Evolutionary conservation across 2,888 invertebrate genomes (phyloP).

Genomic region (Anaspis maculata): DNA sequence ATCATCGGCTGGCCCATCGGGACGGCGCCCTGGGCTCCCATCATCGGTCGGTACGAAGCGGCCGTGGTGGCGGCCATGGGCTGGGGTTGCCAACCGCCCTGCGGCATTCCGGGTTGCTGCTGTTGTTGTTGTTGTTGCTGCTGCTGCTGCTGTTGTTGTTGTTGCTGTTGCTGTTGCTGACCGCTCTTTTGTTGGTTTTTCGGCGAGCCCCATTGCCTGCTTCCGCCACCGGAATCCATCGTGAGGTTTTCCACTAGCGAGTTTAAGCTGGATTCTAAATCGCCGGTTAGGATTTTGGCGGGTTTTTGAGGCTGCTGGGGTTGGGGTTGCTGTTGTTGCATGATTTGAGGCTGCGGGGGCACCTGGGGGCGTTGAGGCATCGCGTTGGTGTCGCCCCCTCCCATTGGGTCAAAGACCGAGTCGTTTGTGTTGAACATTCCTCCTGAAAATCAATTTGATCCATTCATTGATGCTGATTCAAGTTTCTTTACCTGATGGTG

Average conservation of each 20-base stretch:
- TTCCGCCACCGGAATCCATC: constrained; percentile 58
- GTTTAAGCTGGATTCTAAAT: constrained; percentile 89
- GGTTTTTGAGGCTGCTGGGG: constrained; percentile 34
- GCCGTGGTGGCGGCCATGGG: constrained; percentile 12
- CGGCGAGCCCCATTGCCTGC: constrained; percentile 78
- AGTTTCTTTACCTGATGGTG: too few relatives aligned
- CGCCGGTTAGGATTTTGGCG: constrained; percentile 72
- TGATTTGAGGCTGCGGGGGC: constrained; percentile 44
- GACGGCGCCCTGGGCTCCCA: constrained; percentile 18
- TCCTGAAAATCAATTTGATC: too few relatives aligned
- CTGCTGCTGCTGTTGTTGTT: too few relatives aligned
- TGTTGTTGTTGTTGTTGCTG: constrained; percentile 7
- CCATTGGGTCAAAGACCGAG: constrained; percentile 51
- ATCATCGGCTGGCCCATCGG: constrained; percentile 10
- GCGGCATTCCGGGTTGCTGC: constrained; percentile 6
- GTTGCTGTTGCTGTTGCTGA: too few relatives aligned
- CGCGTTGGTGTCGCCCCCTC: constrained; percentile 44
- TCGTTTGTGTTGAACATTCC: constrained; percentile 46
- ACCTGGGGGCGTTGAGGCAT: constrained; percentile 44
- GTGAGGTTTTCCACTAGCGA: constrained; percentile 88
- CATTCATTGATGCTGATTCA: too few relatives aligned
- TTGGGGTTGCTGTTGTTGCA: constrained; percentile 23
- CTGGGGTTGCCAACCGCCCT: constrained; percentile 15
- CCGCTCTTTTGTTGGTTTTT: constrained; percentile 56
- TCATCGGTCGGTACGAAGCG: constrained; percentile 8